A percentile compares a stretch with the other conserved stretches of the same genome.
Evolutionary conservation across 2,888 invertebrate genomes (phyloP).

Genomic region (Apodemia duryi): DNA sequence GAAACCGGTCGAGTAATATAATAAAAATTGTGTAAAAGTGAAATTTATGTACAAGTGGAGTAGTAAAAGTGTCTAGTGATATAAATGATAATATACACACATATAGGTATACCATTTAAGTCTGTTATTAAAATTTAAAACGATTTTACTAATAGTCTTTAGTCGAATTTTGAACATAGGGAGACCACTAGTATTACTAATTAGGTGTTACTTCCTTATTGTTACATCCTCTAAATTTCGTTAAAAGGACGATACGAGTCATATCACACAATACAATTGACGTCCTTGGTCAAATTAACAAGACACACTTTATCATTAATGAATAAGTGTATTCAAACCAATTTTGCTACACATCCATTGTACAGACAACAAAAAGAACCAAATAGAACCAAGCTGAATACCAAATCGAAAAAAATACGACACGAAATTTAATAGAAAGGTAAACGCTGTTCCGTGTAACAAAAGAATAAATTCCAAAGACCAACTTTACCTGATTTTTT

Average conservation of each 20-base stretch:
- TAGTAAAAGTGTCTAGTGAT: too few relatives aligned
- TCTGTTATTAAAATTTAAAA: too few relatives aligned
- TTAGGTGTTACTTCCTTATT: too few relatives aligned
- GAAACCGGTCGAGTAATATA: too few relatives aligned
- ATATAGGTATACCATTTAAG: too few relatives aligned
- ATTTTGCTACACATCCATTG: slow-evolving; percentile 13
- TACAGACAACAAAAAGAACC: slow-evolving; percentile 13
- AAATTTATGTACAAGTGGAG: too few relatives aligned
- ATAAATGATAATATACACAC: too few relatives aligned
- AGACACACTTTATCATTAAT: slow-evolving; percentile 10
- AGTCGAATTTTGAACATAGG: too few relatives aligned
- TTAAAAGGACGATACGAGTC: not conserved
- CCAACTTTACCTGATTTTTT: slow-evolving; percentile 9
- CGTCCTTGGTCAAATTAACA: slow-evolving; percentile 3
- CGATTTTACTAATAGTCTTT: too few relatives aligned
- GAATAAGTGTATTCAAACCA: slow-evolving; percentile 11
- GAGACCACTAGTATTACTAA: too few relatives aligned
- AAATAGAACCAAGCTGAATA: slow-evolving; percentile 11
- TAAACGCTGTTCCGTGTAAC: slow-evolving; percentile 11
- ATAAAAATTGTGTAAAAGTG: too few relatives aligned
- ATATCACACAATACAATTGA: not conserved
- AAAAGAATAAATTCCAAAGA: slow-evolving; percentile 12
- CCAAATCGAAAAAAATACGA: slow-evolving; percentile 15
- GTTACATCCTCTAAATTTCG: too few relatives aligned
- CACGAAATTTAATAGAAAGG: slow-evolving; percentile 16